Base-by-base conservation (phyloP, 2,113 vertebrate species). In the Otocyon megalotis region DNA sequence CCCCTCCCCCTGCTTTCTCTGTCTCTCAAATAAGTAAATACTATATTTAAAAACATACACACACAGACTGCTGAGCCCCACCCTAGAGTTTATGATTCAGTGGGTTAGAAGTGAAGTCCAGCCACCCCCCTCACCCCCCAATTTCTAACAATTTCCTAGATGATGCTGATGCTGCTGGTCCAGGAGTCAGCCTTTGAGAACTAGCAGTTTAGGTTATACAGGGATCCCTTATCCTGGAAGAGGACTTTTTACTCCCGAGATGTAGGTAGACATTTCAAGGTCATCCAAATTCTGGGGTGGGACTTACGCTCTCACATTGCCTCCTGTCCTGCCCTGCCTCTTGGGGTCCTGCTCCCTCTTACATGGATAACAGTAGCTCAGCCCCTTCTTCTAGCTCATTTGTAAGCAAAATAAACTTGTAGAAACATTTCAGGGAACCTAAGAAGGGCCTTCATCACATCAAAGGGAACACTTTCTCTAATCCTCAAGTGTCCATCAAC, bases 101-200 rank as follows among this genome's bases (percentile, higher is more conserved):
- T 54, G 72, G 28, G 10, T 72, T 37, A 48, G 13, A 12, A 3
- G 12, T 53, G 26, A 88, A 83, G 53, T 0, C 4, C 60, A 28
- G 24, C 22, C 24, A 1, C 17, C n/a, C 17, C 1, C 11, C n/a
- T 8, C n/a, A n/a, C n/a, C 17, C n/a, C 17, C 24, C 12, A 14
- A 67, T 58, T 79, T 93, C 50, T 88, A 76, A 50, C 69, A 76
- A 28, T 88, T 58, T 96, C 86, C n/a, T 24, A 10, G 26, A 28
- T 22, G 60, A 37, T 77, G 37, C 14, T 43, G 43, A 14, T 35
- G 15, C 5, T 90, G n/a, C 28, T 32, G 37, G 53, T 69, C 19
- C 8, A 15, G 54, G 74, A 37, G 28, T 43, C 8, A 74, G 72
- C n/a, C 74, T 43, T 7, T 37, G 19, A 87, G n/a, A 87, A 56